Evolutionary conservation across 2,797 vertebrate genomes (phyloP), one percentile per base, ranked within the genome.

Genomic region (Erithacus rubecula): DNA sequence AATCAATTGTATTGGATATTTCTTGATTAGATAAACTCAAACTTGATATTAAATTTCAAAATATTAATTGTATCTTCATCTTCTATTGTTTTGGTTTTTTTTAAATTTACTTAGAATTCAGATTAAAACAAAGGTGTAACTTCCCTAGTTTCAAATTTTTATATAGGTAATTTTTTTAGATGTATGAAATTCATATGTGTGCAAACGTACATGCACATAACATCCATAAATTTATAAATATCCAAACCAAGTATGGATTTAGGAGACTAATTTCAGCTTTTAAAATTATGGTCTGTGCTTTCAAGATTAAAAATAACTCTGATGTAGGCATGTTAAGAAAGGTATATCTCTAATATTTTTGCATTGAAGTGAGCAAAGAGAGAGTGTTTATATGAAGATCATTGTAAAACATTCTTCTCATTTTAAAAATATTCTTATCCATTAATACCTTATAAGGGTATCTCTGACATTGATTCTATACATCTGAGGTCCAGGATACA

Each of bases 301-400:
- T 86, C 67, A 67, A 65, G 62, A 64, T n/a, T 83, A 60, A 90
- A 87, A 93, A 62, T 39, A 68, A 51, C 12, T 55, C 51, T 91
- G 10, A 49, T 63, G 12, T 69, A 19, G 12, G 27, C 22, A 24
- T 30, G 17, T n/a, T 82, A 90, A 65, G 12, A 18, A 75, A 89
- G 62, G 11, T 5, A 29, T 37, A 15, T 34, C 15, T 69, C 7
- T 55, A 56, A 23, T 36, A 15, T 56, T 83, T 89, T 83, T 87
- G 14, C 27, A 34, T 0, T 71, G 53, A 75, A 60, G 51, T 65
- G 15, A 87, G 23, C 10, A 69, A 56, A 77, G 29, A 65, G 4
- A n/a, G 9, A 30, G 14, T 23, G 34, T 76, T 79, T 65, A 19
- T 34, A 32, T 56, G 17, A 62, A 58, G 8, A 52, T 76, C 23